Evolutionary conservation across 2,797 vertebrate genomes (phyloP), one percentile per base, ranked within the genome.

Genomic region (Syngnathus rostellatus): DNA sequence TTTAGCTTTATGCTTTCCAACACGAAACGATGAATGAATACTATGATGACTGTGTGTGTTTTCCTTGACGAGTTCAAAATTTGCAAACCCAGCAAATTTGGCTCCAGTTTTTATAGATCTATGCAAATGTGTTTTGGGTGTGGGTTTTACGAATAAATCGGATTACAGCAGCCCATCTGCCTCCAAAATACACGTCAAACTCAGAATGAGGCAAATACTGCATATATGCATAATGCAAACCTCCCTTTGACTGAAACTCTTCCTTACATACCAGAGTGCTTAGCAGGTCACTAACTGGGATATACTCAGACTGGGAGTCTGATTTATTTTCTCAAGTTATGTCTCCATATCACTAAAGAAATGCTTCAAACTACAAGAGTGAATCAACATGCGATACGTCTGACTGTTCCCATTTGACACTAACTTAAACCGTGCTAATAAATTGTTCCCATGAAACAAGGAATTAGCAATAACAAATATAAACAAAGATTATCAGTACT

Each of bases 261-360:
- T 79, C 83, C 82, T 79, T 31, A 77, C 79, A 88, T 85, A 83
- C 84, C 81, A 82, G 57, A 82, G 76, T 55, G 72, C 73, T 85
- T 83, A 84, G 70, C 66, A 68, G 59, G 69, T 79, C 77, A 73
- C 67, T 75, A 64, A 69, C 53, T 72, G 68, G 71, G 79, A 79
- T 78, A 74, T 62, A 73, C 62, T 70, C 67, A 72, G 68, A 74
- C 74, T 70, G 66, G 75, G 68, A 75, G 70, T 65, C 41, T 81
- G 74, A 83, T 81, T 77, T 76, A 83, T 78, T 81, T 77, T 50
- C 72, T n/a, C 66, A 70, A 72, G 67, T 72, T 61, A 63, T 72
- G 71, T 72, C 69, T 69, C 68, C 65, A 68, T 70, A 74, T 72
- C 39, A 62, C 53, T 8, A 4, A 60, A 54, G 54, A 62, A 75